Percentiles rank a stretch among this genome's conserved stretches.
phyloP scores from a whole-genome alignment of 2,888 invertebrate genomes.

The Piscicola geometra region DNA sequence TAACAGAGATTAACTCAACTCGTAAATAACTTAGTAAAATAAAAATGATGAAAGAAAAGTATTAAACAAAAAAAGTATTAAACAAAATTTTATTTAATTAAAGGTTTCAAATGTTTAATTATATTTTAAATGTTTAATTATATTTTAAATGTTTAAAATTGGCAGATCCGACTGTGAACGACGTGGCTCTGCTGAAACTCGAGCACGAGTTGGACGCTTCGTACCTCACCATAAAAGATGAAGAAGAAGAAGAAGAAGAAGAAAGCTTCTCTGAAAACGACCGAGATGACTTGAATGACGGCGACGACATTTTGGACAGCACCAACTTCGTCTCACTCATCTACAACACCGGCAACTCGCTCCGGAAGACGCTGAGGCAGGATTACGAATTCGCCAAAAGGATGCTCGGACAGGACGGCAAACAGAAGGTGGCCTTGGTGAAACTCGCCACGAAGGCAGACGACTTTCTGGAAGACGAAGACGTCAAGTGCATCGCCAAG shows the following conservation, averaged over 20 bases:
- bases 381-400: not conserved
- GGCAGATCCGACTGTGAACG: conserved; percentile 13
- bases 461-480: not conserved
- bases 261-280: not conserved
- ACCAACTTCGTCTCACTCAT: no score
- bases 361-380: not conserved
- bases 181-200: conserved; percentile 26
- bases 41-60: no score
- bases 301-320: not conserved
- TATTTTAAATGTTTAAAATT: no score
- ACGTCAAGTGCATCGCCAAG: conserved; percentile 10
- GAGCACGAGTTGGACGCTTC: not conserved
- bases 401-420: not conserved
- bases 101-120: no score
- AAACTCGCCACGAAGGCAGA: not conserved
- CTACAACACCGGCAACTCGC: not conserved
- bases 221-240: no score
- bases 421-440: not conserved
- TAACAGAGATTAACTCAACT: no score
- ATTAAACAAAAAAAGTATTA: no score
- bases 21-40: no score
- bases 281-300: not conserved
- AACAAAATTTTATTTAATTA: no score
- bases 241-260: not conserved
- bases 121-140: no score